Evolutionary conservation across 2,888 invertebrate genomes (phyloP), one percentile per base, ranked within the genome.

Genomic region (Napeogenes inachia): DNA sequence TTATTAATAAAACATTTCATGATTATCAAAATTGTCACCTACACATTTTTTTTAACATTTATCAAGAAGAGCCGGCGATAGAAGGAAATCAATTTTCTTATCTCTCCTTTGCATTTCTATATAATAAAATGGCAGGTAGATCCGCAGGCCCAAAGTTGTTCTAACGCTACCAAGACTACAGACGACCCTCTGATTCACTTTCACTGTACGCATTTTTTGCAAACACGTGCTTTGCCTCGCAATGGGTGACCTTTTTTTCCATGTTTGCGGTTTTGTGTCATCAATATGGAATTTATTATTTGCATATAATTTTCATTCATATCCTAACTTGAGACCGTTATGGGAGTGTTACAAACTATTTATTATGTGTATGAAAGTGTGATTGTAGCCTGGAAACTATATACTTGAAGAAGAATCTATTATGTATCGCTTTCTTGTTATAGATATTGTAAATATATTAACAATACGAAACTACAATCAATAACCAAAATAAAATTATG

Each of bases 151-250:
- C 4, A 38, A 2, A 13, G 6, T 13, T 30, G 30, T 50, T 50
- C 21, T 30, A 50, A 30, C 30, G 30, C 6, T 50, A 21, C 1
- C 21, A 21, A 21, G 21, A 21, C 21, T 21, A 8, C 47, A 47
- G 46, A 57, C 56, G 58, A 64, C 58, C 64, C 47, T 55, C 35
- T 55, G 61, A 58, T 50, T 61, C 55, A 61, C 64, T 64, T 61
- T 64, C 64, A 58, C 56, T 64, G 63, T 61, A 55, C 63, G 63
- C 63, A 64, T 64, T 58, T 42, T 64, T 64, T 64, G 63, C 61
- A 54, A 47, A 56, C 45, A 55, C 61, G 63, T 64, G 63, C 55
- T 35, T 38, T 13, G 63, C n/a, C 45, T 64, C 50, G 55, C 21
- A 64, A 64, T 56, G 45, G 38, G 4, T 50, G 50, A 50, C 50